These are phyloP conservation scores for Torymus tubicola DNA, from an alignment of 2,888 invertebrate species.

Conservation along the genomic window DNA sequence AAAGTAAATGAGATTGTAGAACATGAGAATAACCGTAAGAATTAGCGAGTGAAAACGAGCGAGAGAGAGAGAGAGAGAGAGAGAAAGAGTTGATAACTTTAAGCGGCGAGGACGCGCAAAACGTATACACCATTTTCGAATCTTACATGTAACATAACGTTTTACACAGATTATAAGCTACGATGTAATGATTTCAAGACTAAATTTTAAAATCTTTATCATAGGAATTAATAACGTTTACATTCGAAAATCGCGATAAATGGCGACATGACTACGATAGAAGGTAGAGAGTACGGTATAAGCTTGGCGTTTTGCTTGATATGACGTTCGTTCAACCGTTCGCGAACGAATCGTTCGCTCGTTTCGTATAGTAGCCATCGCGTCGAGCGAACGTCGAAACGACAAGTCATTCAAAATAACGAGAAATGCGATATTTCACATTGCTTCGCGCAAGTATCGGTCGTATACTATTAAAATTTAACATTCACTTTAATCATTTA, in stretches of 20 bases:
- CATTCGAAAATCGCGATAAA: neutral
- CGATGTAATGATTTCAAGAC: constrained; percentile 25
- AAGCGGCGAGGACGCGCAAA: neutral
- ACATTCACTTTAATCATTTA: constrained; percentile 38
- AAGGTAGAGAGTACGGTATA: neutral
- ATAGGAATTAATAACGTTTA: constrained; percentile 17
- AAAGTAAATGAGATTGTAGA: constrained; percentile 23
- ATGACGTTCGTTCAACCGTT: too few species aligned
- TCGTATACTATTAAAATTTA: constrained; percentile 17
- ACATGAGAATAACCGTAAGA: neutral
- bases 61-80: neutral
- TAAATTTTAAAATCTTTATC: constrained; percentile 35
- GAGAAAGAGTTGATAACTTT: constrained; percentile 7
- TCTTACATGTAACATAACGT: constrained; percentile 29
- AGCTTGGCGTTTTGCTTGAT: neutral
- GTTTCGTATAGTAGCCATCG: too few species aligned
- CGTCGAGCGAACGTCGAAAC: too few species aligned
- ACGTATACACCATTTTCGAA: constrained; percentile 18
- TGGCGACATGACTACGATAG: neutral
- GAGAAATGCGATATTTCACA: too few species aligned
- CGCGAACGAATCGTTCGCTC: too few species aligned
- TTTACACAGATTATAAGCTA: constrained; percentile 39
- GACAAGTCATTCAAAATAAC: too few species aligned
- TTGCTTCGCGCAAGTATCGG: neutral
- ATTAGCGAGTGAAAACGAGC: constrained; percentile 16